A percentile compares a stretch with the other conserved stretches of the same genome.
phyloP scores from a whole-genome alignment of 2,113 vertebrate genomes.

The Trichechus manatus region DNA sequence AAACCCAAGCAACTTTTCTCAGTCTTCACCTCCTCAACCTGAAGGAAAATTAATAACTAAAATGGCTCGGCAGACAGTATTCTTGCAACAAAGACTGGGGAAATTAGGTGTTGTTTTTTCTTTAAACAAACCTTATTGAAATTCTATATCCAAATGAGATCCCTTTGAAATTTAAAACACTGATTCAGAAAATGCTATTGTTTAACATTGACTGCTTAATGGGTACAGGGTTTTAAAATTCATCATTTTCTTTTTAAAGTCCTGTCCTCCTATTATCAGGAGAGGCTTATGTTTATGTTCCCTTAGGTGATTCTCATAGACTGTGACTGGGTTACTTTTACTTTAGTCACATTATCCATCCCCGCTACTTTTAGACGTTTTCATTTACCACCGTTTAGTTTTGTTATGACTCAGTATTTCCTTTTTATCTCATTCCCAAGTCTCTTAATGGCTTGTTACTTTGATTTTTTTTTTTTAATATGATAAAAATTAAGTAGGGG shows the following conservation, averaged over 20 bases:
- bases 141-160: not conserved
- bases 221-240: not conserved
- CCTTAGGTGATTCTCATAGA: not conserved
- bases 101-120: not conserved
- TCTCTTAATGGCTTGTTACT: not conserved
- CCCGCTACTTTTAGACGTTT: not conserved
- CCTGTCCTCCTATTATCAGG: not conserved
- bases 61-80: not conserved
- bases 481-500: not conserved
- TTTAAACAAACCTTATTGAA: not conserved
- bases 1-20: not conserved
- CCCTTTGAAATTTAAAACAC: not conserved
- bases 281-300: not conserved
- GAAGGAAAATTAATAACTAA: not conserved
- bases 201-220: not conserved
- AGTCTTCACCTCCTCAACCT: not conserved
- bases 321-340: conserved; percentile 10
- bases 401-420: not conserved
- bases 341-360: not conserved
- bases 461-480: not conserved
- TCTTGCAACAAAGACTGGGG: not conserved
- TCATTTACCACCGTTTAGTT: not conserved
- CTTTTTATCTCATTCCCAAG: not conserved
- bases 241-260: not conserved
- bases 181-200: not conserved